Conservation (phyloP, 2,797 vertebrate species). For the Furcifer pardalis region DNA sequence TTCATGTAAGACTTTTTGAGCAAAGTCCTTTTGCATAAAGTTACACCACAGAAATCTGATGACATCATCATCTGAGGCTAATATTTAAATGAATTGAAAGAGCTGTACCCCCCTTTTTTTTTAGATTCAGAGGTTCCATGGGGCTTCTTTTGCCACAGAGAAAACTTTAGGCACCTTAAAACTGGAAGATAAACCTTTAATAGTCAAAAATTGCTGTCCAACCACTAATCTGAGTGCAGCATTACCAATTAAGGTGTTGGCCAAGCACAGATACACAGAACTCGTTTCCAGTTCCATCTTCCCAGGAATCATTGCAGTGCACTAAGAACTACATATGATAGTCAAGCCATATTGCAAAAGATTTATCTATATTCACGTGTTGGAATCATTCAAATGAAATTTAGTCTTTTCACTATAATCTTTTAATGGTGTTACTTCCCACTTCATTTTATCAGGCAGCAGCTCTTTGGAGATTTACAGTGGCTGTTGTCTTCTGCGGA, state of each 20-base stretch:
- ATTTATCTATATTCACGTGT: constrained; percentile 49
- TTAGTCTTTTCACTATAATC: constrained; percentile 60
- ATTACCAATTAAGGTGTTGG: background rate
- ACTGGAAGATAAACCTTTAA: too few relatives aligned
- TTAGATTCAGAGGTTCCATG: too few relatives aligned
- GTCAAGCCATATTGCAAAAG: constrained; percentile 2
- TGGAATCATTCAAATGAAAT: constrained; percentile 38
- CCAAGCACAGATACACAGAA: background rate
- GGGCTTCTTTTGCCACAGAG: too few relatives aligned
- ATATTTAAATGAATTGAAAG: too few relatives aligned
- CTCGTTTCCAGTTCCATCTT: background rate
- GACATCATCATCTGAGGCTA: too few relatives aligned
- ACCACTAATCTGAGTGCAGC: too few relatives aligned
- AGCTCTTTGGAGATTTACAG: constrained; percentile 53
- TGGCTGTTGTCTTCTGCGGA: constrained; percentile 53
- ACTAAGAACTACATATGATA: background rate
- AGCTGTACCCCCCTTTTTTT: too few relatives aligned
- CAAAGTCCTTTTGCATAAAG: too few relatives aligned
- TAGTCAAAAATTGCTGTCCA: too few relatives aligned
- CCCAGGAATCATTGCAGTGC: background rate
- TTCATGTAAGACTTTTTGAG: background rate
- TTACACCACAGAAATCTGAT: too few relatives aligned
- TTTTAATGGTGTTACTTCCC: constrained; percentile 58
- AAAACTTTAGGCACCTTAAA: too few relatives aligned
- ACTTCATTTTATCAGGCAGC: constrained; percentile 62